A percentile compares a stretch with the other conserved stretches of the same genome.
phyloP scores from a whole-genome alignment of 1,140 invertebrate genomes.

The Pseudoatta argentina region DNA sequence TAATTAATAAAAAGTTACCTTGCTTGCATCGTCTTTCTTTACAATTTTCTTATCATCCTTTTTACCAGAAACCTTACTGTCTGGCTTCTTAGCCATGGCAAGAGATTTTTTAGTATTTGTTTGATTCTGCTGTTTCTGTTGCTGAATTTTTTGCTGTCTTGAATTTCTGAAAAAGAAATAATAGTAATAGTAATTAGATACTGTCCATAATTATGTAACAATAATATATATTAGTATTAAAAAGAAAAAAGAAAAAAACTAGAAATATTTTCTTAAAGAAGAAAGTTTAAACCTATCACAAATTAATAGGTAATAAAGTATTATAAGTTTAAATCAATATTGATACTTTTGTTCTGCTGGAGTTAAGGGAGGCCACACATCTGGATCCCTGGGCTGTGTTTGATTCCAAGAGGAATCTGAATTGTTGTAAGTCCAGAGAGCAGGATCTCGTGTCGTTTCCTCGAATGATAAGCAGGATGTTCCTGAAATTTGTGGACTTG shows the following conservation, averaged over 20 bases:
- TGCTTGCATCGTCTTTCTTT: constrained; percentile 84
- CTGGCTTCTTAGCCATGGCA: constrained; percentile 78
- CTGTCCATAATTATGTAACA: constrained; percentile 10
- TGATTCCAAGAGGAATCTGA: constrained; percentile 90
- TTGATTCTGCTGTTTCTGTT: constrained; percentile 86
- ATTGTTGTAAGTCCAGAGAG: constrained; percentile 81
- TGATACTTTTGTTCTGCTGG: constrained; percentile 90
- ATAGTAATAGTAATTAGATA: background rate
- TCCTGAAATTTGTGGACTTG: constrained; percentile 68
- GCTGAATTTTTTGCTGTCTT: constrained; percentile 78
- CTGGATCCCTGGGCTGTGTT: constrained; percentile 92
- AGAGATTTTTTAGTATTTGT: constrained; percentile 84
- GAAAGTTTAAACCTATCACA: constrained; percentile 24
- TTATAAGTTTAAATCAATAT: constrained; percentile 10
- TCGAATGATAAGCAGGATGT: constrained; percentile 86
- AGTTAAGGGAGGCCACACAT: constrained; percentile 96
- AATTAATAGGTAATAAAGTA: constrained; percentile 32
- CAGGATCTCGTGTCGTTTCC: constrained; percentile 88
- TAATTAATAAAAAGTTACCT: constrained; percentile 72
- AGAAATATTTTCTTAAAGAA: constrained; percentile 30
- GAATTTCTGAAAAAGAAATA: constrained; percentile 77
- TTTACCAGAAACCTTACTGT: constrained; percentile 85
- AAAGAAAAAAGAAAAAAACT: background rate
- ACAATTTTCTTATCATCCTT: constrained; percentile 88
- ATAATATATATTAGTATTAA: constrained; percentile 6